Percentiles rank a stretch among this genome's conserved stretches.
phyloP scores from a whole-genome alignment of 2,113 vertebrate genomes.

The Platycercus adscitus region DNA sequence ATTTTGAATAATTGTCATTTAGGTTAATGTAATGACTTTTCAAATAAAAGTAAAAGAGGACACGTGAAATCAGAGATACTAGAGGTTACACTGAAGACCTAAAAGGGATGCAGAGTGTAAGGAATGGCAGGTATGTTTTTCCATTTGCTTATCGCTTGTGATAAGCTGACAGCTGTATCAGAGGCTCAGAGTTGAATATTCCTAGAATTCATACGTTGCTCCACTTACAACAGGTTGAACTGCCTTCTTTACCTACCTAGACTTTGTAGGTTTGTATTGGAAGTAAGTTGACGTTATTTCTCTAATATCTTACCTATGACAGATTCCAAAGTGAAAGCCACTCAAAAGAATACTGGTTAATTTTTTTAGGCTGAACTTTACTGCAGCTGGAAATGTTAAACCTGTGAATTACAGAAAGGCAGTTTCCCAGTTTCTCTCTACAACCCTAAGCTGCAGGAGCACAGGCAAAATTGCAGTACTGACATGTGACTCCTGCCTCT shows the following conservation, averaged over 20 bases:
- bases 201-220: neutral
- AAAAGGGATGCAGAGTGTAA: neutral
- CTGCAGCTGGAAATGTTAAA: neutral
- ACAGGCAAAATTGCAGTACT: neutral
- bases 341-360: neutral
- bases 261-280: neutral
- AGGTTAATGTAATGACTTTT: neutral
- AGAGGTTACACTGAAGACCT: neutral
- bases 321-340: neutral
- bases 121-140: neutral
- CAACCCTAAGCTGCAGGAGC: neutral
- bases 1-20: neutral
- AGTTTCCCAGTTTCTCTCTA: neutral
- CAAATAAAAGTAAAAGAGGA: neutral
- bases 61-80: neutral
- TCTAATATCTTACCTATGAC: neutral
- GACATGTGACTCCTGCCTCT: neutral
- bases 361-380: neutral
- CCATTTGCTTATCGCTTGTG: fast-evolving
- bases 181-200: neutral
- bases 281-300: neutral
- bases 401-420: neutral
- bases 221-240: fast-evolving
- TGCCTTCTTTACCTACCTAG: neutral
- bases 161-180: neutral